Evolutionary conservation across 2,888 invertebrate genomes (phyloP), one percentile per base, ranked within the genome.

Genomic region (Pycnomerus fuliginosus): DNA sequence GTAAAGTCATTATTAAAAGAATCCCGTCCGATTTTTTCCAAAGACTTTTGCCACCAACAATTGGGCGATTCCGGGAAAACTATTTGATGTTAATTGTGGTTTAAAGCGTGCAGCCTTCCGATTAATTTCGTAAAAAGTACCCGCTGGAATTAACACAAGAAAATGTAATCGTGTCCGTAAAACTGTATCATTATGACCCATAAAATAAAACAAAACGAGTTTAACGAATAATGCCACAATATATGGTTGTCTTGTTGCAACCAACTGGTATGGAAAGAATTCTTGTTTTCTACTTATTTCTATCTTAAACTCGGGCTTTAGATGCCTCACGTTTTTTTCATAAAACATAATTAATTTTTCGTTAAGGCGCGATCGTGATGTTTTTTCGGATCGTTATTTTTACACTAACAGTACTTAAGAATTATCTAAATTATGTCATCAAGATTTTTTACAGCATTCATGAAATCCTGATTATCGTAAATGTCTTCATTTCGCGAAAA

Each of bases 1-100:
- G 43, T 35, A 28, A 36, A 35, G 43, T 43, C 36, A 43, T 31
- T 29, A 35, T 35, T 42, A 29, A 42, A 42, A 42, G 41, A 42
- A 35, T 35, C 24, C 35, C 27, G 23, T 35, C 22, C 31, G 17
- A 25, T 31, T 43, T 43, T 43, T 43, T 43, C 36, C 35, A 43
- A 43, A 36, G 20, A 29, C 20, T 7, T 30, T 16, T 30, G 29
- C 38, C 12, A 30, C 30, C 30, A 20, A 15, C 16, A 25, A 35
- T 13, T 23, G 17, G 39, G 30, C 16, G 27, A 39, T 41, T 41
- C 41, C 20, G 23, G 17, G 41, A 41, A 41, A 27, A 41, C 41
- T 29, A 41, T 41, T 41, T 23, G 29, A n/a, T n/a, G n/a, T n/a
- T n/a, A n/a, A n/a, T n/a, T n/a, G n/a, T n/a, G n/a, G n/a, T n/a